Evolutionary conservation across 2,113 vertebrate genomes (phyloP).

Genomic region (Pseudois nayaur): DNA sequence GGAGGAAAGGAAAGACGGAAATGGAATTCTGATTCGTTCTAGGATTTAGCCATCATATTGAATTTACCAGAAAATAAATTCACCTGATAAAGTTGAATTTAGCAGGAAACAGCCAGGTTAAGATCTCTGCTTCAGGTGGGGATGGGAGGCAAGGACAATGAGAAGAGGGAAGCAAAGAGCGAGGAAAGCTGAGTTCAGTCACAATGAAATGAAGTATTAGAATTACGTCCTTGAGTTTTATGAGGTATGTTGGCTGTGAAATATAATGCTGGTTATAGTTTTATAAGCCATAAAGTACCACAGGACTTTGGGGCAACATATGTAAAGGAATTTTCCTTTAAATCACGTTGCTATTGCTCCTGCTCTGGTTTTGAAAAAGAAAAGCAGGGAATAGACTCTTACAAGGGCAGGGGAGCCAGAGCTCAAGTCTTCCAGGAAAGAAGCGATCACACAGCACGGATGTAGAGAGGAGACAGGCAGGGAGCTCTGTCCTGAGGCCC

Average conservation of each 20-base stretch:
- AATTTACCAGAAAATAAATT: neutral
- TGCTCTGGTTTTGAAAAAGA: neutral
- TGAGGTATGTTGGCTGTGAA: neutral
- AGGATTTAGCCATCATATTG: neutral
- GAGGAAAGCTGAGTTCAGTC: neutral
- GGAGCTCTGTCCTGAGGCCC: neutral
- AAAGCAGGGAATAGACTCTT: neutral
- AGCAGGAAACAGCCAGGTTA: neutral
- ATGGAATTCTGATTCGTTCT: neutral
- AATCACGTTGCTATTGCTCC: neutral
- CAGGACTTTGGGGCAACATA: neutral
- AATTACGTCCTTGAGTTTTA: neutral
- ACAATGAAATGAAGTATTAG: neutral
- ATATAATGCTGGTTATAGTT: neutral
- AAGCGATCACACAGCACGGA: no score
- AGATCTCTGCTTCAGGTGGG: neutral
- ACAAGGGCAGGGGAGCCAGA: neutral
- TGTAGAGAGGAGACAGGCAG: neutral
- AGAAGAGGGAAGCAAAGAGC: neutral
- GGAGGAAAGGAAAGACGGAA: neutral
- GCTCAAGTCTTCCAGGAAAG: neutral
- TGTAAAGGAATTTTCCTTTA: constrained; percentile 6
- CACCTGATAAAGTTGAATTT: neutral
- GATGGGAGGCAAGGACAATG: neutral
- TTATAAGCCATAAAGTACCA: neutral